Base-by-base conservation (phyloP, 2,797 vertebrate species). In the Otolemur crassicaudatus region DNA sequence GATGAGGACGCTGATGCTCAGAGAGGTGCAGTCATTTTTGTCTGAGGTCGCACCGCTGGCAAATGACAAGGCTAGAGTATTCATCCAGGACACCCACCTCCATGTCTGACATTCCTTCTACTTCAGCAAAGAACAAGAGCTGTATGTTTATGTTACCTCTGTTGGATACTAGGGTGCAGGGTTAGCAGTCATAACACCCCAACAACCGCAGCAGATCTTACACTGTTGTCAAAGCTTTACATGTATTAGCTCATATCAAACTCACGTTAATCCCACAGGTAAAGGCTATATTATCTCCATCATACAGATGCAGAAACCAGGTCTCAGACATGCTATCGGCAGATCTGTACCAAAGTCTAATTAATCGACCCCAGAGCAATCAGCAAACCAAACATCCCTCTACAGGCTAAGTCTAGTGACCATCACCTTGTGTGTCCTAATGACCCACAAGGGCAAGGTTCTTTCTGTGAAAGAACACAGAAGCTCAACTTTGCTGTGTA, bases 81-180 rank as follows among this genome's bases (percentile, higher is more conserved):
- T 46, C 65, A 49, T 27, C 27, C 7, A 7, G 29, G 34, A 72
- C 80, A 61, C 23, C 2, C 1, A 22, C 60, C 19, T 75, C 79
- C 7, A 3, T 1, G 34, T 10, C 43, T 3, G 5, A 29, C 1
- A 7, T 58, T n/a, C 37, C 37, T 61, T 61, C n/a, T 75, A 7
- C 5, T 53, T 20, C 2, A 13, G 8, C n/a, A 13, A 1, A 40
- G 79, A 27, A 25, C 0, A 5, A 29, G 67, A 31, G n/a, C 10
- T 25, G 22, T 12, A 8, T 22, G 23, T 72, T 37, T 70, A 27
- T 7, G 12, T 56, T 34, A 22, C 25, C 34, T 87, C 20, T 22
- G 0, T 0, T 7, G 46, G 34, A n/a, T 7, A 43, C 65, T 70
- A 3, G 0, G 43, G 56, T 1, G 5, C 7, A 29, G 46, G 19